phyloP scores from a whole-genome alignment of 1,140 invertebrate genomes.

The Pogonomyrmex californicus region DNA sequence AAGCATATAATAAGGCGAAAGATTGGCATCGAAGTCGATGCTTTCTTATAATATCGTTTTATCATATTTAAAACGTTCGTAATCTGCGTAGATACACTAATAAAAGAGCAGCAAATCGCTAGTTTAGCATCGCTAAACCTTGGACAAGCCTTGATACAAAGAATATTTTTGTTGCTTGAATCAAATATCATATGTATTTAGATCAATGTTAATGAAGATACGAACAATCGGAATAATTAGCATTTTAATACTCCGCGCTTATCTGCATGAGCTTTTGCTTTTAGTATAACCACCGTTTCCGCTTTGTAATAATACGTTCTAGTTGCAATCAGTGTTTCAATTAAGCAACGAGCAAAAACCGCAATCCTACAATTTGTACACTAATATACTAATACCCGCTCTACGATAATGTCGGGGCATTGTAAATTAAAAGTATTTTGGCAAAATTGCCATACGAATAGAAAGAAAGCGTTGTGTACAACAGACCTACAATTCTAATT shows the following conservation, averaged over 20 bases:
- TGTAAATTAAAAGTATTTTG: conserved; percentile 1
- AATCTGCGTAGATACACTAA: neutral
- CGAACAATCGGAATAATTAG: conserved; percentile 33
- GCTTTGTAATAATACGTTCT: conserved; percentile 57
- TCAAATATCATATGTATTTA: conserved; percentile 14
- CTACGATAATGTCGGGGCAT: neutral
- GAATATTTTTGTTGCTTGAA: neutral
- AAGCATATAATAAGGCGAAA: neutral
- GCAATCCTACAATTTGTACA: neutral
- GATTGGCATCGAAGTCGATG: neutral
- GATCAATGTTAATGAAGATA: conserved; percentile 36
- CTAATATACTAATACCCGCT: neutral
- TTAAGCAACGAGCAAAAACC: conserved; percentile 1
- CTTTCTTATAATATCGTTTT: neutral
- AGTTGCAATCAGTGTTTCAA: conserved; percentile 42
- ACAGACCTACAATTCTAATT: neutral
- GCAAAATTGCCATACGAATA: neutral
- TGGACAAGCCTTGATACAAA: conserved; percentile 10
- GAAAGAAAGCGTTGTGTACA: neutral
- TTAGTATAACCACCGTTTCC: conserved; percentile 20
- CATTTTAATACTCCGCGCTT: neutral
- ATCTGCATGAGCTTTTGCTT: conserved; percentile 18
- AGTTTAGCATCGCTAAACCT: neutral
- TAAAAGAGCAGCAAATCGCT: neutral
- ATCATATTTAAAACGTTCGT: neutral